These are phyloP conservation scores for Tipula unca DNA, from an alignment of 2,888 invertebrate species.

Conservation along the genomic window DNA sequence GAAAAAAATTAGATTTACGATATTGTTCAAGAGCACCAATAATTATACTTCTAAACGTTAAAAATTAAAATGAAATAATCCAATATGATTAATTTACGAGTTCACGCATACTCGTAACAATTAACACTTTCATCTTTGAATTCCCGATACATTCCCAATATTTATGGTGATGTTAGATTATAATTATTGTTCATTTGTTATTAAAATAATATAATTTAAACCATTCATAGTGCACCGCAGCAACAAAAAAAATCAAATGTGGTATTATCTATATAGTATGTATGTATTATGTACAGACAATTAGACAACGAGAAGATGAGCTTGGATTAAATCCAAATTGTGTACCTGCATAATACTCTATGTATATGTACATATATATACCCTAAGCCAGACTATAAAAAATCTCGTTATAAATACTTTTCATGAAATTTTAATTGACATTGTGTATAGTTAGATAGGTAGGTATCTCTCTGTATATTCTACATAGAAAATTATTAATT, in stretches of 20 bases:
- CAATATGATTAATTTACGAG: too few relatives aligned
- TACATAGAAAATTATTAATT: neutral
- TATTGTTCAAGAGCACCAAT: too few relatives aligned
- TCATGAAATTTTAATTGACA: neutral
- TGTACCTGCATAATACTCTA: neutral
- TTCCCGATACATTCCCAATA: neutral
- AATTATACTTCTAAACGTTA: too few relatives aligned
- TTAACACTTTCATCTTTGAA: too few relatives aligned
- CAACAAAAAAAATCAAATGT: neutral
- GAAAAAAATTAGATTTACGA: too few relatives aligned
- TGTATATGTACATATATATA: neutral
- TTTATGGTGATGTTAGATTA: neutral
- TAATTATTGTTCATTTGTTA: neutral
- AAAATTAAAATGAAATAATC: too few relatives aligned
- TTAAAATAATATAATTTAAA: neutral
- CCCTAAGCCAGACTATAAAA: neutral
- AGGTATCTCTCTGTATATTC: too few relatives aligned
- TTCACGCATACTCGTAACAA: too few relatives aligned
- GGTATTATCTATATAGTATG: too few relatives aligned
- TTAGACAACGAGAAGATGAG: neutral
- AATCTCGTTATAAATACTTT: neutral
- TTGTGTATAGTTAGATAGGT: neutral
- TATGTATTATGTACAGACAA: neutral
- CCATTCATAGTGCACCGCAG: neutral
- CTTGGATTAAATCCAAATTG: neutral